These are phyloP conservation scores for Thymelicus acteon DNA, from an alignment of 2,888 invertebrate species.

Conservation along the genomic window DNA sequence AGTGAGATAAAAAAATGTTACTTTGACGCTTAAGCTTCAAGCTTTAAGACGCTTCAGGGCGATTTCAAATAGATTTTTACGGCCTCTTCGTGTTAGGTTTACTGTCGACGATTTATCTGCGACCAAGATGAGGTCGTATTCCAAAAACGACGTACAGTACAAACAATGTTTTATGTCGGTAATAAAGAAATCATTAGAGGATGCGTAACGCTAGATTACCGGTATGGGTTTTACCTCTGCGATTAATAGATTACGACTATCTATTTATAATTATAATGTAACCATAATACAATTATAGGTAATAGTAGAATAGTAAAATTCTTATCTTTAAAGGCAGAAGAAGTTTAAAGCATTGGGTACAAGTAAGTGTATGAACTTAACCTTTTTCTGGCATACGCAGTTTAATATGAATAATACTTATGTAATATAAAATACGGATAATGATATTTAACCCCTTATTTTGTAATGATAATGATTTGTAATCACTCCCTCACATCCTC, in stretches of 20 bases:
- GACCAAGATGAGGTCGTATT: slow-evolving; percentile 80
- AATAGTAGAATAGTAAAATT: too few relatives aligned
- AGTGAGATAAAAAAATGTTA: background rate
- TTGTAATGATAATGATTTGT: too few relatives aligned
- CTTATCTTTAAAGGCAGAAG: too few relatives aligned
- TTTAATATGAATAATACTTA: too few relatives aligned
- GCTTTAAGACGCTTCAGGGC: slow-evolving; percentile 51
- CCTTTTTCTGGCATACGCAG: too few relatives aligned
- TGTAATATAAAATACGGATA: too few relatives aligned
- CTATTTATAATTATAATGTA: too few relatives aligned
- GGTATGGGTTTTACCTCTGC: slow-evolving; percentile 1
- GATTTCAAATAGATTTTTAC: slow-evolving; percentile 80
- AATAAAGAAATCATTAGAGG: slow-evolving; percentile 62
- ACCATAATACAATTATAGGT: too few relatives aligned
- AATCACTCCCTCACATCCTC: too few relatives aligned
- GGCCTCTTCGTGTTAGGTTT: slow-evolving; percentile 83
- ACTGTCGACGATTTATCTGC: slow-evolving; percentile 78
- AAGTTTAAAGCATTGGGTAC: too few relatives aligned
- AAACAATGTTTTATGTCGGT: slow-evolving; percentile 76
- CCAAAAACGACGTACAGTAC: slow-evolving; percentile 78
- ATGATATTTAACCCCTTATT: too few relatives aligned
- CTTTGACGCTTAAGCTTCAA: slow-evolving; percentile 9
- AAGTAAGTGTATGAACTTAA: too few relatives aligned
- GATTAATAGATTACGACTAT: slow-evolving; percentile 1
- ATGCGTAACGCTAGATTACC: slow-evolving; percentile 22